Conservation (phyloP, 2,113 vertebrate species). For the Tylochromis polylepis region DNA sequence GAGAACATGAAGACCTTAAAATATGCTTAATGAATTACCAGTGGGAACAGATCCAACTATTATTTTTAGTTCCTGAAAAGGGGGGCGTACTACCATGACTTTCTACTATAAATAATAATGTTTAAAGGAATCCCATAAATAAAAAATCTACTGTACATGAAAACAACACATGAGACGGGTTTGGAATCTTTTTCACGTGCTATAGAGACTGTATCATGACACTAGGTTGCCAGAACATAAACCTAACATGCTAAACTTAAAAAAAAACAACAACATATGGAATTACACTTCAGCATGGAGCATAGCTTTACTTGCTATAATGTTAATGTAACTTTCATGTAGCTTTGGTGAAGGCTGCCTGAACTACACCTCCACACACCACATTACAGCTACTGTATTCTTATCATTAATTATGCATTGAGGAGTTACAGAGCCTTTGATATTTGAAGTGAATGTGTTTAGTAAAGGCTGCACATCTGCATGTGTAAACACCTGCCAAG, state of each 20-base stretch:
- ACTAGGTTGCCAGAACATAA: background rate
- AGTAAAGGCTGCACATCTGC: background rate
- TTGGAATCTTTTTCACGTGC: background rate
- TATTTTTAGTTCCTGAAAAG: background rate
- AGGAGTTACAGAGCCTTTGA: background rate
- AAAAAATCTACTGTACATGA: background rate
- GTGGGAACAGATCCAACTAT: background rate
- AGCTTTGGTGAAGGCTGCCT: background rate
- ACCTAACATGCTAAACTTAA: background rate
- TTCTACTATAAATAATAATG: background rate
- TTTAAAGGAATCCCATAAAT: background rate
- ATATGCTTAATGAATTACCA: background rate
- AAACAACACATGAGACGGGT: background rate
- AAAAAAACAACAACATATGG: background rate
- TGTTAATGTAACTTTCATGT: background rate
- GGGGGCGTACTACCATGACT: background rate
- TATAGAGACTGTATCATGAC: background rate
- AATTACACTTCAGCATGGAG: background rate
- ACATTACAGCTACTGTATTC: background rate
- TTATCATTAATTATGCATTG: background rate
- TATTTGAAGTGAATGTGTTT: background rate
- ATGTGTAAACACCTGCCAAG: slow-evolving; percentile 9
- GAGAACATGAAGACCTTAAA: background rate
- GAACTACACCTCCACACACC: background rate
- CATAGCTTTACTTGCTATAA: background rate